phyloP scores from a whole-genome alignment of 2,113 vertebrate genomes.

The Gallinago undulata region DNA sequence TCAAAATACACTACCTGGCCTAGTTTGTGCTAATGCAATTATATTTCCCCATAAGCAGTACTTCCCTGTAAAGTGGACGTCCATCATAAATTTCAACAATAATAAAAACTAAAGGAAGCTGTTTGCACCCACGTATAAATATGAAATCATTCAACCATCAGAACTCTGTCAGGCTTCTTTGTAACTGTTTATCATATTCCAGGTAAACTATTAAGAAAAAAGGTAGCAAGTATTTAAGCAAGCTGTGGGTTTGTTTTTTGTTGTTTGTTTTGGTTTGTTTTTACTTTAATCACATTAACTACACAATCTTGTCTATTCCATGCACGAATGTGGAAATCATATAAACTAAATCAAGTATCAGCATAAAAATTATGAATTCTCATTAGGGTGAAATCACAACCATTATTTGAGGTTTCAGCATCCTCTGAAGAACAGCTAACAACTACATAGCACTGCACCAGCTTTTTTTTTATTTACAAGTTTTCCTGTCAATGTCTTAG shows the following conservation, averaged over 20 bases:
- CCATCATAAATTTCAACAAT: not conserved
- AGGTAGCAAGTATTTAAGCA: not conserved
- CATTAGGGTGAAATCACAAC: not conserved
- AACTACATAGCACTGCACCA: not conserved
- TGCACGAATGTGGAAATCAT: not conserved
- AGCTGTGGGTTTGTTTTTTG: not conserved
- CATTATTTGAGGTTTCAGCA: not conserved
- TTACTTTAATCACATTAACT: not conserved
- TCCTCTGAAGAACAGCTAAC: not conserved
- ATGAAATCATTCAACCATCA: not conserved
- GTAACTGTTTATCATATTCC: not conserved
- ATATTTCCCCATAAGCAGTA: not conserved
- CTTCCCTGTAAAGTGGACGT: not conserved
- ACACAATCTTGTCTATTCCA: not conserved
- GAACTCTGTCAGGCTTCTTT: not conserved
- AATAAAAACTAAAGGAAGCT: not conserved
- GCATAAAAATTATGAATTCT: not conserved
- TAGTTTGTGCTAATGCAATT: not conserved
- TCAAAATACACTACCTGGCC: not conserved
- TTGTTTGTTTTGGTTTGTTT: not conserved
- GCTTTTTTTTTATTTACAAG: not conserved
- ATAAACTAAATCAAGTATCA: not conserved
- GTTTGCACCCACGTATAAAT: not conserved
- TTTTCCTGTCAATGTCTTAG: not conserved
- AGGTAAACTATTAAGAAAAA: not conserved